Conservation (phyloP, 2,888 invertebrate genomes). For the Cephus pulcher region DNA sequence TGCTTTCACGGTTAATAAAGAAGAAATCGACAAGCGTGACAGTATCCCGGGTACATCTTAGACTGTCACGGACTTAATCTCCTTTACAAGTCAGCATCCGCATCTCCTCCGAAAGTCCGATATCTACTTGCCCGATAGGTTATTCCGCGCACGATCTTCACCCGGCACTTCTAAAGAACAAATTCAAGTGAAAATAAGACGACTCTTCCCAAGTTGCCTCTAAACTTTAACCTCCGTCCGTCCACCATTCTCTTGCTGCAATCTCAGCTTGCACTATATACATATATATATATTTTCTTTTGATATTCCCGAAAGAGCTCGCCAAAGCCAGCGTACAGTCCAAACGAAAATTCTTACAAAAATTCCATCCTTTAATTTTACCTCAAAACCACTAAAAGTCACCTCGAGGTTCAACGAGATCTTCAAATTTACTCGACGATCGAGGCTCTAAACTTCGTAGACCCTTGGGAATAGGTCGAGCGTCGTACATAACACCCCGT, state of each 20-base stretch:
- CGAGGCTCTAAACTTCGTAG: background rate
- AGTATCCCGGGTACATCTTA: background rate
- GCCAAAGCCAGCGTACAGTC: background rate
- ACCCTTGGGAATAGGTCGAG: background rate
- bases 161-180: background rate
- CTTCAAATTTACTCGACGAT: background rate
- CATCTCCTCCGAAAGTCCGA: background rate
- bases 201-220: background rate
- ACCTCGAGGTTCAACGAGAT: background rate
- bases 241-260: background rate
- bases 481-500: background rate
- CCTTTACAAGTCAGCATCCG: background rate
- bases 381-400: background rate
- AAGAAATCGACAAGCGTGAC: background rate
- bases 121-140: background rate
- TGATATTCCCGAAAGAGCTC: background rate
- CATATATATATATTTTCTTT: background rate
- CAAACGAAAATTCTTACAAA: background rate
- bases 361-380: background rate
- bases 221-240: background rate
- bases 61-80: constrained; percentile 2
- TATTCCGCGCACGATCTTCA: constrained; percentile 6
- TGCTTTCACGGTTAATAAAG: constrained; percentile 1
- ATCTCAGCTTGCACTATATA: background rate
- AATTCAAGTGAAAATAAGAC: constrained; percentile 3